Conservation (phyloP, 2,888 invertebrate species). For the Altica lythri region DNA sequence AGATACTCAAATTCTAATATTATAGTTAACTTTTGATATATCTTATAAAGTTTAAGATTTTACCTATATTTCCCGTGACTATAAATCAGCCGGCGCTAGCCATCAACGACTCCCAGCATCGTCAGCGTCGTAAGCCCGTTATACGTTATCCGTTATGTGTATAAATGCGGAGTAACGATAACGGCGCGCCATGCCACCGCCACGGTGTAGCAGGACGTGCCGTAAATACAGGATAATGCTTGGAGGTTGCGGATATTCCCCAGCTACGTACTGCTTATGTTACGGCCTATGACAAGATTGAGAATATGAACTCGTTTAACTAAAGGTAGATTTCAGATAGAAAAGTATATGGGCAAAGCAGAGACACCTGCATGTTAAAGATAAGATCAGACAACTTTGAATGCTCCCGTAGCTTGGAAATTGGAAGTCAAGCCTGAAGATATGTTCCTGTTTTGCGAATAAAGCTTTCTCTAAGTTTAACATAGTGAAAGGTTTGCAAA, state of each 20-base stretch:
- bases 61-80: no score
- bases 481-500: no score
- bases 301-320: conserved; percentile 2
- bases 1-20: no score
- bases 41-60: no score
- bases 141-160: conserved; percentile 30
- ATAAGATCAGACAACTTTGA: no score
- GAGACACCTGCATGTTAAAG: not conserved
- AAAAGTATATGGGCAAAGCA: not conserved
- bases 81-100: conserved; percentile 6
- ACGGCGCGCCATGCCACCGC: conserved; percentile 20
- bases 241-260: conserved; percentile 14
- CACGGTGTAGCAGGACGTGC: conserved; percentile 19
- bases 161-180: conserved; percentile 38
- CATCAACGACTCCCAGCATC: conserved; percentile 15
- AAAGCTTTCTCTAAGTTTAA: no score
- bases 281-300: conserved; percentile 6
- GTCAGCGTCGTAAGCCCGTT: conserved; percentile 19
- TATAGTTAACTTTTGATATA: no score
- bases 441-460: no score
- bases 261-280: conserved; percentile 2
- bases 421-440: no score
- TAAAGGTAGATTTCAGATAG: not conserved
- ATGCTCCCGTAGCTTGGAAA: no score
- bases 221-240: conserved; percentile 22